Evolutionary conservation across 2,797 vertebrate genomes (phyloP), one percentile per base, ranked within the genome.

Genomic region (Anabacerthia variegaticeps): DNA sequence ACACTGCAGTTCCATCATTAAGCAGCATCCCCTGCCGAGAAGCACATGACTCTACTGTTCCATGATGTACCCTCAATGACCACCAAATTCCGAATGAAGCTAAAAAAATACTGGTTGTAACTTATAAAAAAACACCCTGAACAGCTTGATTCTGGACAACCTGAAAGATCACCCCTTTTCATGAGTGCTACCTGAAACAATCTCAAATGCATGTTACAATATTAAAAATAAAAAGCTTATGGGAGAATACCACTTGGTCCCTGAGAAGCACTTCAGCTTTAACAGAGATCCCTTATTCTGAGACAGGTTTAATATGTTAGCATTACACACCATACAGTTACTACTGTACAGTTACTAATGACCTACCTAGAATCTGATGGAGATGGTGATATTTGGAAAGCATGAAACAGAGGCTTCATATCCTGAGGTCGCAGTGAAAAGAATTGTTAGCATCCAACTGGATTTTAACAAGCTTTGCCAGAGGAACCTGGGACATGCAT

Each of bases 1-100:
- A 93, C 92, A 91, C 20, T 49, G 62, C 14, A 78, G 68, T 71
- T 71, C 62, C 79, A 96, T 78, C 93, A 81, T 83, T 88, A 95
- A 85, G 78, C 65, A 94, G 84, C 59, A 88, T 81, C 30, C 37
- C 95, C 79, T 46, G 54, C 76, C 1, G 73, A 92, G 87, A 61
- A 83, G 46, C 85, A 92, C 58, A 66, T 93, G 91, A 91, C 43
- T 78, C 73, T 85, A 16, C 75, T 86, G 87, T 88, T 93, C 87
- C 82, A 88, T 79, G 80, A 79, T 85, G 62, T 58, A 83, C 46
- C 23, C 77, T 91, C 92, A 83, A 16, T 63, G 91, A 93, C 16
- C 46, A 95, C 28, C 48, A 83, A 55, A 18, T 93, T 81, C 68
- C 3, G 1, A 85, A 83, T 28, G 58, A 80, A 75, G 55, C 36